A percentile compares a stretch with the other conserved stretches of the same genome.
phyloP scores from a whole-genome alignment of 2,797 vertebrate species.

The Octomys mimax region DNA sequence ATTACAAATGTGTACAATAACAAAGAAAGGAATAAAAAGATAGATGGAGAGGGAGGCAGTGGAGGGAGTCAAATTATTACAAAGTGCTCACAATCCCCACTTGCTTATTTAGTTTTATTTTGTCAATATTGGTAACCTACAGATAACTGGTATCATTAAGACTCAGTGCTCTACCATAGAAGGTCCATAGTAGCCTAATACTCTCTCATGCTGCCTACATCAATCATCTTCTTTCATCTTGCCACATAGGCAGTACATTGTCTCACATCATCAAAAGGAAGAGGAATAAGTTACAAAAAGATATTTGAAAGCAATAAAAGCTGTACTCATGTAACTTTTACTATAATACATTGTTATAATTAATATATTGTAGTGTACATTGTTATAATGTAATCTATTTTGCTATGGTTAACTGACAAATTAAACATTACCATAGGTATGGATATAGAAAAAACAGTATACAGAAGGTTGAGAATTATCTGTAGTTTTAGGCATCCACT shows the following conservation, averaged over 20 bases:
- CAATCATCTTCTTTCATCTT: neutral
- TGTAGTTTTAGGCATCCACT: neutral
- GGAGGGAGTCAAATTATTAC: neutral
- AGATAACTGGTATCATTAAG: neutral
- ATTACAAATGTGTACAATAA: neutral
- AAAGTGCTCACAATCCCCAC: neutral
- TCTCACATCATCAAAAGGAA: neutral
- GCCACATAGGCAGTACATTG: neutral
- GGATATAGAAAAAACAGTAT: neutral
- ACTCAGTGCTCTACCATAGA: neutral
- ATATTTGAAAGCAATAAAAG: neutral
- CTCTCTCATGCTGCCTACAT: neutral
- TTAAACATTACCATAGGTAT: neutral
- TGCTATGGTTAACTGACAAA: neutral
- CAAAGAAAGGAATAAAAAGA: neutral
- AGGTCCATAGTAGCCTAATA: neutral
- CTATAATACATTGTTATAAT: neutral
- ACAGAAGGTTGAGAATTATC: neutral
- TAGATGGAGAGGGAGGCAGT: neutral
- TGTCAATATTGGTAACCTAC: neutral
- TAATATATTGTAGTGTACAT: neutral
- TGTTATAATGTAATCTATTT: neutral
- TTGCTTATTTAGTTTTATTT: neutral
- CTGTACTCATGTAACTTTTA: neutral
- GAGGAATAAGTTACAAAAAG: too few relatives aligned